Percentiles rank a stretch among this genome's conserved stretches.
Evolutionary conservation across 1,140 invertebrate species (phyloP).

Genomic region (Drosophila mayri): DNA sequence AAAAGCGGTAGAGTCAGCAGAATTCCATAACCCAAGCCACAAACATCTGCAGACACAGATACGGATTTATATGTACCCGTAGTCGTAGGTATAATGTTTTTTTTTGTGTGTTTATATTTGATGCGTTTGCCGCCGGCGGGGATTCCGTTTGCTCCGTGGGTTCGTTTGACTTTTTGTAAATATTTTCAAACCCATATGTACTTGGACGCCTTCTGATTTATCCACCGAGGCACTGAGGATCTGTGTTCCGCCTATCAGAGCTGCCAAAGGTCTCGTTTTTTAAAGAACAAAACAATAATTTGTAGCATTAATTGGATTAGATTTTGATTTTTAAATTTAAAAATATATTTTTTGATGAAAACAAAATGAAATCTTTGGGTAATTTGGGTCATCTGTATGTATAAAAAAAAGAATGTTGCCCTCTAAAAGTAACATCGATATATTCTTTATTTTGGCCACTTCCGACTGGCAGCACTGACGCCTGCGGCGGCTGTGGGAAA

Average conservation of each 20-base stretch:
- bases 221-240: background rate
- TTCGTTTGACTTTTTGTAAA: conserved; percentile 67
- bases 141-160: conserved; percentile 38
- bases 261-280: background rate
- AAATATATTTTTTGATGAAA: background rate
- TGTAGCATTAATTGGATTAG: background rate
- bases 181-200: conserved; percentile 51
- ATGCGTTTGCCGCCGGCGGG: conserved; percentile 56
- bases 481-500: conserved; percentile 70
- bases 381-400: background rate
- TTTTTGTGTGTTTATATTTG: conserved; percentile 74
- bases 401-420: background rate
- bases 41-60: conserved; percentile 21
- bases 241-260: background rate
- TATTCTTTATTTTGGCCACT: background rate
- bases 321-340: background rate
- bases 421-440: background rate
- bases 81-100: conserved; percentile 34
- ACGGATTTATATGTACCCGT: conserved; percentile 27
- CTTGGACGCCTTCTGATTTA: background rate
- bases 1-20: conserved; percentile 29
- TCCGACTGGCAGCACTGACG: background rate
- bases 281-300: too few species aligned
- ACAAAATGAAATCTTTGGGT: background rate
- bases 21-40: conserved; percentile 20